phyloP scores from a whole-genome alignment of 2,797 vertebrate genomes.

The Ataeniobius toweri region DNA sequence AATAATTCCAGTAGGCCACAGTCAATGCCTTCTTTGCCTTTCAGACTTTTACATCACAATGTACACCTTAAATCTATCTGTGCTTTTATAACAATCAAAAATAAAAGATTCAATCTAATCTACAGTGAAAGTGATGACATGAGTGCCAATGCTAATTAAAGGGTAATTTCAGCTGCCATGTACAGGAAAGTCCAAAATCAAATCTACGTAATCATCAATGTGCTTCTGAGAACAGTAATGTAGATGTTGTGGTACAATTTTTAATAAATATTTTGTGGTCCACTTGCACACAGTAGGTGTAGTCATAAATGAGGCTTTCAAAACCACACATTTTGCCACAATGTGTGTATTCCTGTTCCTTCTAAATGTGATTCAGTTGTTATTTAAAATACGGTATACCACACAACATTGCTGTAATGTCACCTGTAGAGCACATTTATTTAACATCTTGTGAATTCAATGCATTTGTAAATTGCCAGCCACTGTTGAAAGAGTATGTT shows the following conservation, averaged over 20 bases:
- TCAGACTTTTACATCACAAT: slow-evolving; percentile 3
- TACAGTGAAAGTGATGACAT: not conserved
- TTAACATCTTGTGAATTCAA: slow-evolving; percentile 50
- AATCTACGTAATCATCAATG: slow-evolving; percentile 37
- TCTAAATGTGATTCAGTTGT: slow-evolving; percentile 36
- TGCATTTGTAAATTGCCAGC: slow-evolving; percentile 65
- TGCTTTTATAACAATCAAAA: slow-evolving; percentile 23
- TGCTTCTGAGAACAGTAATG: slow-evolving; percentile 26
- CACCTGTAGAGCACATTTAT: slow-evolving; percentile 59
- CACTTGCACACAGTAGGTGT: slow-evolving; percentile 40
- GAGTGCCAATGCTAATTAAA: slow-evolving; percentile 8
- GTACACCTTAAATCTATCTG: slow-evolving; percentile 16
- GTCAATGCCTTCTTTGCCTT: slow-evolving; percentile 45
- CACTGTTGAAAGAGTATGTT: slow-evolving; percentile 38
- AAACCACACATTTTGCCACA: slow-evolving; percentile 25
- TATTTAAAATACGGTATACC: slow-evolving; percentile 25
- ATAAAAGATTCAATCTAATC: slow-evolving; percentile 15
- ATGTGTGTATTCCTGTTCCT: slow-evolving; percentile 38
- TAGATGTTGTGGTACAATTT: not conserved
- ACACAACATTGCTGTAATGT: slow-evolving; percentile 28
- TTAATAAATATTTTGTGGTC: slow-evolving; percentile 33
- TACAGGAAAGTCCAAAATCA: slow-evolving; percentile 34
- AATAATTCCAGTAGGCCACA: slow-evolving; percentile 30
- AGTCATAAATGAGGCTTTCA: slow-evolving; percentile 25
- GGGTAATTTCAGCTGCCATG: slow-evolving; percentile 58